These are phyloP conservation scores for Bungarus multicinctus DNA, from an alignment of 2,113 vertebrate species.

Conservation along the genomic window DNA sequence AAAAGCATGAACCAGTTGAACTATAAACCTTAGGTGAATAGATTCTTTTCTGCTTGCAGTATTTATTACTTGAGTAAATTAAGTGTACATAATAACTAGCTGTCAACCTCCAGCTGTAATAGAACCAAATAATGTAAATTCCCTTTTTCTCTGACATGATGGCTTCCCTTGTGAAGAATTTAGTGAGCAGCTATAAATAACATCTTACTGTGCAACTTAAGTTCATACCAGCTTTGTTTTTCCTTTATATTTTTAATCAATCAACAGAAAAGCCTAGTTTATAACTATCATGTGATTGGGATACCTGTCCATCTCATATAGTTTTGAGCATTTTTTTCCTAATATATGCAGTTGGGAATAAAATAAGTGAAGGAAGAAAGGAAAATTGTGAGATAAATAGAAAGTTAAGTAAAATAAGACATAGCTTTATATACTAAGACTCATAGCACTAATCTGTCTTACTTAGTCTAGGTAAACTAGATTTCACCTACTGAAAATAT, in stretches of 20 bases:
- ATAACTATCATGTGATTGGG: slow-evolving; percentile 30
- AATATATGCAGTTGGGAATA: background rate
- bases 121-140: slow-evolving; percentile 64
- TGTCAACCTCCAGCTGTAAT: slow-evolving; percentile 68
- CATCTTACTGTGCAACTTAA: slow-evolving; percentile 59
- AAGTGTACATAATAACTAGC: slow-evolving; percentile 73
- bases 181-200: slow-evolving; percentile 59
- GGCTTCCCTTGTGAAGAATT: slow-evolving; percentile 46
- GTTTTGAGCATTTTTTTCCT: background rate
- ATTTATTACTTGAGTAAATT: slow-evolving; percentile 72
- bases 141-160: slow-evolving; percentile 27
- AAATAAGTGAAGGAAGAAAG: background rate
- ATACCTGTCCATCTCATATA: background rate
- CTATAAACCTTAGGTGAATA: slow-evolving; percentile 61
- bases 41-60: slow-evolving; percentile 56
- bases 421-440: background rate
- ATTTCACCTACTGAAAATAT: background rate
- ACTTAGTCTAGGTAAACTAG: background rate
- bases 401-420: background rate
- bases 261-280: slow-evolving; percentile 48
- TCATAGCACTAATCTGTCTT: background rate
- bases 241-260: slow-evolving; percentile 57
- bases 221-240: slow-evolving; percentile 71
- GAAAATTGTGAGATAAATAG: background rate
- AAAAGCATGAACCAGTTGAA: slow-evolving; percentile 64